Percentiles rank a stretch among this genome's conserved stretches.
phyloP scores from a whole-genome alignment of 2,888 invertebrate species.

The Drosophila acutilabella region DNA sequence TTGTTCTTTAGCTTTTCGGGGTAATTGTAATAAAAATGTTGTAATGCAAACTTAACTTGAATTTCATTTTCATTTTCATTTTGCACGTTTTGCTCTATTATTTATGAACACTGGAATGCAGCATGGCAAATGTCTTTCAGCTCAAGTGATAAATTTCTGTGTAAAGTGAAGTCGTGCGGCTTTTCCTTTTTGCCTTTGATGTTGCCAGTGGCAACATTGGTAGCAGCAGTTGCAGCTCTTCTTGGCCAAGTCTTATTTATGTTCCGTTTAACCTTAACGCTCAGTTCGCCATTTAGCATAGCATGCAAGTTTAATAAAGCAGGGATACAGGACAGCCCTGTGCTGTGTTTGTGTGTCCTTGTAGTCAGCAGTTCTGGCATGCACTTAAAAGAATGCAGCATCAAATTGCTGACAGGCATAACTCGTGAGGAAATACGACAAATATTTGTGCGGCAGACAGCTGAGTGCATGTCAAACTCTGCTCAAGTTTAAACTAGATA shows the following conservation, averaged over 20 bases:
- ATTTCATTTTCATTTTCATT: slow-evolving; percentile 51
- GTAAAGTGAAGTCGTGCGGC: slow-evolving; percentile 35
- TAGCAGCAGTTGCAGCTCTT: slow-evolving; percentile 7
- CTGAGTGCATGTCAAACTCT: slow-evolving; percentile 74
- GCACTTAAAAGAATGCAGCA: slow-evolving; percentile 47
- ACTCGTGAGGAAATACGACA: slow-evolving; percentile 66
- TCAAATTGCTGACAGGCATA: slow-evolving; percentile 72
- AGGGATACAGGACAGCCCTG: slow-evolving; percentile 17
- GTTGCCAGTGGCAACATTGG: slow-evolving; percentile 27
- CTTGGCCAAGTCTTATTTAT: slow-evolving; percentile 65
- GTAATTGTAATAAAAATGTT: slow-evolving; percentile 60
- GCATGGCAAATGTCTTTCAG: slow-evolving; percentile 18
- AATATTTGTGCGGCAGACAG: slow-evolving; percentile 68
- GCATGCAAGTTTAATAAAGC: slow-evolving; percentile 76
- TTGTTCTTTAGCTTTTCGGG: slow-evolving; percentile 13
- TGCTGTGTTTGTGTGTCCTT: slow-evolving; percentile 33
- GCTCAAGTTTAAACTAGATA: slow-evolving; percentile 34
- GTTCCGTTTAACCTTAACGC: slow-evolving; percentile 77
- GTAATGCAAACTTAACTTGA: slow-evolving; percentile 60
- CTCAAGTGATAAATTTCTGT: slow-evolving; percentile 63
- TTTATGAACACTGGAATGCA: slow-evolving; percentile 56
- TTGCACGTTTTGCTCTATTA: slow-evolving; percentile 57
- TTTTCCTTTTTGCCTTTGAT: slow-evolving; percentile 26
- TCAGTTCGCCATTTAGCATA: slow-evolving; percentile 74
- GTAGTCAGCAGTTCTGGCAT: slow-evolving; percentile 35